Evolutionary conservation across 2,797 vertebrate genomes (phyloP).

Genomic region (Urocyon cinereoargenteus): DNA sequence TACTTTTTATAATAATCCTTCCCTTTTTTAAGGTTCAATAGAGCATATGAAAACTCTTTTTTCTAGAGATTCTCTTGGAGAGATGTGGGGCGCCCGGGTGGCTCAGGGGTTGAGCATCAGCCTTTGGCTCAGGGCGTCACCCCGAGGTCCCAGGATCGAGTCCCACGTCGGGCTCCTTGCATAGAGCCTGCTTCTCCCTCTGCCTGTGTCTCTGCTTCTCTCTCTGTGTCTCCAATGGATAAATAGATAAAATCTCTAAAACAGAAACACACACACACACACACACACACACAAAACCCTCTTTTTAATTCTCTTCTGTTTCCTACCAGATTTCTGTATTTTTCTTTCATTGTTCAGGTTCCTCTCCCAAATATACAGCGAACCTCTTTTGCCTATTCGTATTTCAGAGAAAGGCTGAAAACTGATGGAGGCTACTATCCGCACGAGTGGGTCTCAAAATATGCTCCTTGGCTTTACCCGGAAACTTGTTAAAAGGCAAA

Average conservation of each 20-base stretch:
- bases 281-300: not conserved
- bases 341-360: conserved; percentile 11
- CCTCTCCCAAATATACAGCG: not conserved
- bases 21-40: not conserved
- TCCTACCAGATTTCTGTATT: not conserved
- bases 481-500: not conserved
- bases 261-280: too few relatives aligned
- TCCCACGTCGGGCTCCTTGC: too few relatives aligned
- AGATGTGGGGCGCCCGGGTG: too few relatives aligned
- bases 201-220: too few relatives aligned
- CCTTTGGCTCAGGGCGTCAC: too few relatives aligned
- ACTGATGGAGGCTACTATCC: not conserved
- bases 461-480: not conserved
- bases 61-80: not conserved
- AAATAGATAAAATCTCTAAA: too few relatives aligned
- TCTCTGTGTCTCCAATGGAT: too few relatives aligned
- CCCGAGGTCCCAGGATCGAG: too few relatives aligned
- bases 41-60: not conserved
- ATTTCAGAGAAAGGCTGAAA: not conserved
- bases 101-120: too few relatives aligned
- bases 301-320: not conserved
- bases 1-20: conserved; percentile 3
- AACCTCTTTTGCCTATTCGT: not conserved
- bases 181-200: too few relatives aligned
- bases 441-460: not conserved